Percentiles rank a stretch among this genome's conserved stretches.
phyloP scores from a whole-genome alignment of 2,797 vertebrate species.

The Melanotaenia nigrans region DNA sequence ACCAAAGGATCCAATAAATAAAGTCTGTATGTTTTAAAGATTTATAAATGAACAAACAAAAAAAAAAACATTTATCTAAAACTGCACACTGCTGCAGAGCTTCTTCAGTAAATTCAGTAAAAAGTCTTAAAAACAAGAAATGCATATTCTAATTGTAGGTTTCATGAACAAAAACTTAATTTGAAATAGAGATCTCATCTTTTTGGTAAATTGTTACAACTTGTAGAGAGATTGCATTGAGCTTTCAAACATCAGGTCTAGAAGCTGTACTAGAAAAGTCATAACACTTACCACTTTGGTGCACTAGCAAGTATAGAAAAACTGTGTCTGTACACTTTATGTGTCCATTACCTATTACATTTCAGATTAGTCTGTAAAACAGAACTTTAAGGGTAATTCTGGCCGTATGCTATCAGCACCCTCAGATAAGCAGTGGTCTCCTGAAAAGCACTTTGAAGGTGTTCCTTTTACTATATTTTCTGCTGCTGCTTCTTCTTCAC shows the following conservation, averaged over 20 bases:
- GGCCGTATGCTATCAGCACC: background rate
- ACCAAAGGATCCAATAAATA: background rate
- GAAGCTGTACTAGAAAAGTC: background rate
- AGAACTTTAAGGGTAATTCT: background rate
- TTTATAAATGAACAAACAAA: background rate
- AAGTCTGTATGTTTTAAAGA: background rate
- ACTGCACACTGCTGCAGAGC: background rate
- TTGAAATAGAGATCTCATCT: no score
- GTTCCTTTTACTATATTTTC: background rate
- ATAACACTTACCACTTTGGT: background rate
- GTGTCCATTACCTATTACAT: background rate
- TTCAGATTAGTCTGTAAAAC: background rate
- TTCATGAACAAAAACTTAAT: no score
- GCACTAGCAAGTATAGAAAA: background rate
- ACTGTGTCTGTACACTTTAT: background rate
- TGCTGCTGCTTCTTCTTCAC: background rate
- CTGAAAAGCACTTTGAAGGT: background rate
- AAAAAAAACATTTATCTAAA: background rate
- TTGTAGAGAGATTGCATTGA: background rate
- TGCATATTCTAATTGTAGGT: no score
- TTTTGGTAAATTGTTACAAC: no score
- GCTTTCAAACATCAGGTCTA: background rate
- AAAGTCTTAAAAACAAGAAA: no score
- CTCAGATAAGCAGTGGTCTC: background rate
- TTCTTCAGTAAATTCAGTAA: background rate